phyloP scores from a whole-genome alignment of 64 coral and sea anemone genomes.

The Orbicella faveolata region DNA sequence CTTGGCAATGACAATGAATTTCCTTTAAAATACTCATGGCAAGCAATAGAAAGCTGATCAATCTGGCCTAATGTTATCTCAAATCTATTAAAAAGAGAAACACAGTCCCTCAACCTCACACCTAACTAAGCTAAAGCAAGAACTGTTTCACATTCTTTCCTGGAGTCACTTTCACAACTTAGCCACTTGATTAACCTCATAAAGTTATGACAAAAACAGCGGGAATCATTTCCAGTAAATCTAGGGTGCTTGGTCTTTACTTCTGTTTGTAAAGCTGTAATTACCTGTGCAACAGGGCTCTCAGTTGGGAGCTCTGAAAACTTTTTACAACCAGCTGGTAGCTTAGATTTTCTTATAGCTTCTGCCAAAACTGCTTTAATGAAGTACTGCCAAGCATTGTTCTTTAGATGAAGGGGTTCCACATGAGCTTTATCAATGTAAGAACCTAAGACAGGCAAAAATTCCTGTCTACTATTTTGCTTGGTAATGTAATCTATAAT shows the following conservation, averaged over 20 bases:
- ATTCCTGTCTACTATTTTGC: constrained; percentile 69
- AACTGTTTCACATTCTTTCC: too few species aligned
- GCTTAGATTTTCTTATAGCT: constrained; percentile 16
- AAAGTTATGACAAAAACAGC: not conserved
- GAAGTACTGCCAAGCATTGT: constrained; percentile 45
- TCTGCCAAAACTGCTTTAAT: constrained; percentile 18
- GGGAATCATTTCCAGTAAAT: constrained; percentile 42
- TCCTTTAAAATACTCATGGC: not conserved
- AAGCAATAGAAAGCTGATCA: too few species aligned
- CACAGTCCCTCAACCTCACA: too few species aligned
- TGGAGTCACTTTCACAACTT: too few species aligned
- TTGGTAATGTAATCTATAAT: constrained; percentile 48
- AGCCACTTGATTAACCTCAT: too few species aligned
- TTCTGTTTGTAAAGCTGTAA: not conserved
- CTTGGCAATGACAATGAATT: constrained; percentile 25
- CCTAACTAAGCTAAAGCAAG: too few species aligned
- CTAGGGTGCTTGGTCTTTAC: not conserved
- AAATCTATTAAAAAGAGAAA: too few species aligned
- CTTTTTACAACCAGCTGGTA: not conserved
- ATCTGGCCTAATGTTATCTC: too few species aligned
- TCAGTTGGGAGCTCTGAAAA: constrained; percentile 34
- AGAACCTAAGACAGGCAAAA: constrained; percentile 54
- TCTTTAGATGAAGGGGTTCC: constrained; percentile 67
- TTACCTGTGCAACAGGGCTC: not conserved
- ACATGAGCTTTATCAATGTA: constrained; percentile 60